Base-by-base conservation (phyloP, 2,113 vertebrate species). In the Platichthys flesus region DNA sequence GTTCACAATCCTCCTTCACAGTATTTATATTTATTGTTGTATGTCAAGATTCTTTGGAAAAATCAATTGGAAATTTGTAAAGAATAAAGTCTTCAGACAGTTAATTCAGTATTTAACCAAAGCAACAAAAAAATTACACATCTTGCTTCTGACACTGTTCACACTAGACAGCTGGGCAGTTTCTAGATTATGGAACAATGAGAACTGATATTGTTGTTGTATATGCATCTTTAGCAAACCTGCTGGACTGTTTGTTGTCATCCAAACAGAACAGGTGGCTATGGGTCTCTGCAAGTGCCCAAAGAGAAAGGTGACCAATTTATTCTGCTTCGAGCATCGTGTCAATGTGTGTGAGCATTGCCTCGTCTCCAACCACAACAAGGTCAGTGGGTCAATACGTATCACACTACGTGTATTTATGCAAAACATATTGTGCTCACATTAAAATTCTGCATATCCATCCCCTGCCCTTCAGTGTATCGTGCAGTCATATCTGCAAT, bases 231-330 rank as follows among this genome's bases (percentile, higher is more conserved):
- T 26, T 54, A 31, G 64, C 57, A 68, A 78, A 56, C 21, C 35
- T 76, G 16, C 20, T 15, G 52, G 31, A 59, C 15, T 71, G 40
- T 72, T 80, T 37, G 73, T 60, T 83, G 8, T 61, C 9, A 9
- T 54, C 20, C 49, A 67, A 23, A 31, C 57, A 81, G 67, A 7
- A 24, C 77, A 88, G 52, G 77, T 61, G 85, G 81, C 88, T 76
- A 98, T 98, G 97, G 97, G 97, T 88, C 94, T 98, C 84, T 98
- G 97, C 86, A 98, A 98, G 90, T 98, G 97, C 91, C 96, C 97
- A 5, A 98, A 98, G 92, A 95, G 96, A 89, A 97, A 96, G 79
- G 97, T 98, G 73, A 98, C 97, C 76, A 98, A 97, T 86, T 89
- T 98, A 16, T 98, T 98, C 90, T 98, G 97, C 85, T 98, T 97